Percentiles rank a stretch among this genome's conserved stretches.
These are phyloP conservation scores for Melanophora roralis DNA, from an alignment of 2,888 invertebrate genomes.

Conservation along the genomic window DNA sequence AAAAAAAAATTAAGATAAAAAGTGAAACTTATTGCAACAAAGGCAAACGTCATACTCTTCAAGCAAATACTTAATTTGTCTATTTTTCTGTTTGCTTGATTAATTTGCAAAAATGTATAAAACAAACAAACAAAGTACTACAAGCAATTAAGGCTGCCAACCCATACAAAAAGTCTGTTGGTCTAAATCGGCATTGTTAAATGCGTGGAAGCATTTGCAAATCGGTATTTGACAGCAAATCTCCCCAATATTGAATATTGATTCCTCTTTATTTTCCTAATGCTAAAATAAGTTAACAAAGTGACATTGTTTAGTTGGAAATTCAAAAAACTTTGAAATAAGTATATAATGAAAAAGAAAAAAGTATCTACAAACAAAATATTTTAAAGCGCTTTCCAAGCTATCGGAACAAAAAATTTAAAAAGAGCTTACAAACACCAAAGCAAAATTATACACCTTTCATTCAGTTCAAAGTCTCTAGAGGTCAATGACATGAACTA, in stretches of 20 bases:
- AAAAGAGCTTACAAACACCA: slow-evolving; percentile 15
- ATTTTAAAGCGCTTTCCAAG: not conserved
- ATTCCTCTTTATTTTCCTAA: too few relatives aligned
- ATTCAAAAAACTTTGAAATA: too few relatives aligned
- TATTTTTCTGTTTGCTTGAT: not conserved
- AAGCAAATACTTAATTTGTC: not conserved
- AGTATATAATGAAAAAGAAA: too few relatives aligned
- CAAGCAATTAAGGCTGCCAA: too few relatives aligned
- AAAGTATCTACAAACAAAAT: slow-evolving; percentile 20
- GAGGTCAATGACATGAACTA: slow-evolving; percentile 63
- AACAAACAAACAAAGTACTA: slow-evolving; percentile 10
- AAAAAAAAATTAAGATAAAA: slow-evolving; percentile 7
- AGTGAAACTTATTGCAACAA: slow-evolving; percentile 48
- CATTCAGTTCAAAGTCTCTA: slow-evolving; percentile 36
- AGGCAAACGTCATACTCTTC: slow-evolving; percentile 21
- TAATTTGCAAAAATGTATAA: slow-evolving; percentile 50
- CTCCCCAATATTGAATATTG: too few relatives aligned
- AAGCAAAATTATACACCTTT: slow-evolving; percentile 53
- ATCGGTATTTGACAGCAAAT: slow-evolving; percentile 20
- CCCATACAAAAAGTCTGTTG: too few relatives aligned
- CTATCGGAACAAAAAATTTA: not conserved
- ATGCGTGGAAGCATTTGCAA: slow-evolving; percentile 57
- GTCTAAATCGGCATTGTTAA: not conserved
- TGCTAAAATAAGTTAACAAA: too few relatives aligned
- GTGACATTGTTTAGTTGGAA: too few relatives aligned